Evolutionary conservation across 2,888 invertebrate species (phyloP).

Genomic region (Idaea straminata): DNA sequence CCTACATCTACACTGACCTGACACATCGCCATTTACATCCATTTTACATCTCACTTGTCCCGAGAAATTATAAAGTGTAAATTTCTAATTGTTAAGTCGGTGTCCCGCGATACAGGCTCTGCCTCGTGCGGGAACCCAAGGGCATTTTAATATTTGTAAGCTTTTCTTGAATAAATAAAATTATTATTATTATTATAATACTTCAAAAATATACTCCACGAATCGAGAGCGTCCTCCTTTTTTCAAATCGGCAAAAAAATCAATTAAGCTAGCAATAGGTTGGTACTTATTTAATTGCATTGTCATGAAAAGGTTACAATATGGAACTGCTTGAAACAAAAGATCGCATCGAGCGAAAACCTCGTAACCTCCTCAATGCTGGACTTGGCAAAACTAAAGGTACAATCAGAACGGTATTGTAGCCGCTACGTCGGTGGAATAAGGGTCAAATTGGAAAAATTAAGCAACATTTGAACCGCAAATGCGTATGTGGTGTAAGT

Average conservation of each 20-base stretch:
- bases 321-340: slow-evolving; percentile 35
- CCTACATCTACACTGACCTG: no score
- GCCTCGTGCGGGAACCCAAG: no score
- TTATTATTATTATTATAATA: no score
- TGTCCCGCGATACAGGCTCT: no score
- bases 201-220: neutral
- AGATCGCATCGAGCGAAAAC: slow-evolving; percentile 33
- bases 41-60: no score
- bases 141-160: no score
- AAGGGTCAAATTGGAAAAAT: slow-evolving; percentile 6
- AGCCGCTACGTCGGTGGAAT: slow-evolving; percentile 5
- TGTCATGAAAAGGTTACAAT: slow-evolving; percentile 33
- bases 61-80: no score
- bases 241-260: neutral
- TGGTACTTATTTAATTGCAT: slow-evolving; percentile 24
- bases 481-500: slow-evolving; percentile 30
- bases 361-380: slow-evolving; percentile 25
- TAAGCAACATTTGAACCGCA: slow-evolving; percentile 5
- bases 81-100: no score
- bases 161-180: no score
- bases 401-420: neutral
- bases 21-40: no score
- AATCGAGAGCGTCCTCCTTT: neutral
- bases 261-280: neutral
- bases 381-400: slow-evolving; percentile 20